These are phyloP conservation scores for Tamandua tetradactyla DNA, from an alignment of 2,797 vertebrate species.

Conservation along the genomic window DNA sequence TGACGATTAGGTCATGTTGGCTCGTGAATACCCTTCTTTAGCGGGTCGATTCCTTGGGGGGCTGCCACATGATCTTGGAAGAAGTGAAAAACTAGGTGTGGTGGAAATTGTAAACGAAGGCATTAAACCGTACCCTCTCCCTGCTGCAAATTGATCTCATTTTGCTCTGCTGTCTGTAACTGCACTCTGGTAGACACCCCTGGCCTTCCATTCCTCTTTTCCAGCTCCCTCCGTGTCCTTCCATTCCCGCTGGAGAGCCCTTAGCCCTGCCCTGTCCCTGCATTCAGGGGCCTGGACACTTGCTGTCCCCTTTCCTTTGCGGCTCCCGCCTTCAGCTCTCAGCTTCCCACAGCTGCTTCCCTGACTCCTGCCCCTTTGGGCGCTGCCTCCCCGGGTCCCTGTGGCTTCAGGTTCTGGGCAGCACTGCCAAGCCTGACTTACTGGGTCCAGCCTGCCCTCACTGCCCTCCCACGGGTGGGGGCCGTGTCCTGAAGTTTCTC, in stretches of 20 bases:
- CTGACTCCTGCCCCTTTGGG: too few species aligned
- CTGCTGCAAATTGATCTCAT: rapidly evolving
- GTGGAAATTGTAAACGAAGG: not conserved
- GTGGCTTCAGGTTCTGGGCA: too few species aligned
- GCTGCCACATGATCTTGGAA: rapidly evolving
- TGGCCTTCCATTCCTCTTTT: too few species aligned
- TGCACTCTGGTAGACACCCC: rapidly evolving
- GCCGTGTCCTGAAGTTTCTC: not conserved
- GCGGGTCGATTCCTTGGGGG: rapidly evolving
- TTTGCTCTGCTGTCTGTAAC: rapidly evolving
- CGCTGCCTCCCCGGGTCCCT: too few species aligned
- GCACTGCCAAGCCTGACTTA: too few species aligned
- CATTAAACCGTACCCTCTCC: rapidly evolving
- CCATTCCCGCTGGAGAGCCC: not conserved
- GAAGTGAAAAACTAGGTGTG: rapidly evolving
- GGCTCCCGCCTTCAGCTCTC: too few species aligned
- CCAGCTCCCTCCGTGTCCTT: too few species aligned
- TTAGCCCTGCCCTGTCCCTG: not conserved
- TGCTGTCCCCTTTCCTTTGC: not conserved
- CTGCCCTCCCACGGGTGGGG: not conserved
- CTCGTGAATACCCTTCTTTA: rapidly evolving
- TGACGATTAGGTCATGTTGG: not conserved
- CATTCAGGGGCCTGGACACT: not conserved
- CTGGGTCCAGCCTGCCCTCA: not conserved
- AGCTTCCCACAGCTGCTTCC: too few species aligned